phyloP scores from a whole-genome alignment of 2,113 vertebrate species.

The Megaceryle maxima region DNA sequence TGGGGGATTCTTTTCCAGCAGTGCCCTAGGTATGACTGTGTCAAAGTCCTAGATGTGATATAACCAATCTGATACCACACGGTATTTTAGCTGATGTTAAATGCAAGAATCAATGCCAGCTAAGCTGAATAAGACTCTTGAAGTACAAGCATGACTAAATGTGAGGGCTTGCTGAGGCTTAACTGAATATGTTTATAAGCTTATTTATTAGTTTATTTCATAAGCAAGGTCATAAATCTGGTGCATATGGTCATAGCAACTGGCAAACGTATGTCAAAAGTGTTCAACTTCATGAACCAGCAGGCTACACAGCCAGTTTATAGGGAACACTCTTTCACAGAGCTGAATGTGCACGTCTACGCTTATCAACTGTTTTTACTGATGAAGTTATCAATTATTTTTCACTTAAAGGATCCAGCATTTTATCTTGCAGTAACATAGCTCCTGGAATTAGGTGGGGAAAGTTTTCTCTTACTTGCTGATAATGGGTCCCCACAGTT shows the following conservation, averaged over 20 bases:
- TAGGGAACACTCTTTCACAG: not conserved
- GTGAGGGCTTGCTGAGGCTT: not conserved
- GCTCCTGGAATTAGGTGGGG: not conserved
- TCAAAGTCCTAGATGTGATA: not conserved
- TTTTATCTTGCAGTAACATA: not conserved
- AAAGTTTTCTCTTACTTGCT: not conserved
- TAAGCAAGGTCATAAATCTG: not conserved
- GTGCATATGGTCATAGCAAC: not conserved
- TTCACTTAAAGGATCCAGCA: not conserved
- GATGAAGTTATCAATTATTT: not conserved
- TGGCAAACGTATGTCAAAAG: not conserved
- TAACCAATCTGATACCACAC: not conserved
- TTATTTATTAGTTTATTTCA: not conserved
- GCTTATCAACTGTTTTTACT: not conserved
- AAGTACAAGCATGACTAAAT: not conserved
- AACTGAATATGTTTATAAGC: not conserved
- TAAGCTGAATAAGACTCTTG: not conserved
- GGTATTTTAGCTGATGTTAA: not conserved
- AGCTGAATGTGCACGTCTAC: not conserved
- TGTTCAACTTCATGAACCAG: not conserved
- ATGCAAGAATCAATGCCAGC: not conserved
- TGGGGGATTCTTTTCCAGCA: not conserved
- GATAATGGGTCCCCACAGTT: not conserved
- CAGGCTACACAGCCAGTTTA: not conserved
- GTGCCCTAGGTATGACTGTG: accelerated